Base-by-base conservation (phyloP, 1,140 invertebrate genomes). In the Formica exsecta region DNA sequence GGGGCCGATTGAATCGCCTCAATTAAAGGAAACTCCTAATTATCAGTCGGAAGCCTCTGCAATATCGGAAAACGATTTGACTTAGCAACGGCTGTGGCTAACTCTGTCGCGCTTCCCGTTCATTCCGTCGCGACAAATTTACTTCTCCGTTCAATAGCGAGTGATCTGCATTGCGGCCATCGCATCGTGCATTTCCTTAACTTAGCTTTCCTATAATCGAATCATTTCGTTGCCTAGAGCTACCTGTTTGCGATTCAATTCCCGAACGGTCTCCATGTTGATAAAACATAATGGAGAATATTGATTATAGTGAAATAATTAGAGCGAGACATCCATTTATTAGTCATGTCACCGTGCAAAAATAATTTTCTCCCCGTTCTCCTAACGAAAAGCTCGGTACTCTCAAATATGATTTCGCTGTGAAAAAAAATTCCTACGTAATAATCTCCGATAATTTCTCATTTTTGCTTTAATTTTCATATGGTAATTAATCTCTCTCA, bases 11-110 rank as follows among this genome's bases (percentile, higher is more conserved):
- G 91, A 93, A 93, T 94, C 83, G 91, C 83, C 88, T 89, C 89
- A 91, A 91, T 93, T 92, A 93, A 89, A 92, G 89, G 90, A 91
- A 92, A 91, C 88, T 93, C 89, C 91, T 94, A 94, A 94, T 94
- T 93, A 94, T 93, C 90, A 93, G 89, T 86, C 86, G 86, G 79
- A 75, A 19, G 88, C 86, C 79, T 80, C 59, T 80, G 66, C 88
- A 85, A 92, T 93, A 93, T 93, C 83, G 93, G 91, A 92, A 93
- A 94, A 93, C 92, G 87, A 93, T 93, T 94, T 90, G 87, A 93
- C 87, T 91, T 91, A 86, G 87, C 87, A 87, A 76, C 73, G 84
- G 73, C 32, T 54, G 7, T 44, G 54, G 62, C 77, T 87, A 83
- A 74, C 71, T 75, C 61, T 16, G 75, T 79, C n/a, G 57, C 38